Base-by-base conservation (phyloP, 2,797 vertebrate genomes). In the Aphelocoma californica region DNA sequence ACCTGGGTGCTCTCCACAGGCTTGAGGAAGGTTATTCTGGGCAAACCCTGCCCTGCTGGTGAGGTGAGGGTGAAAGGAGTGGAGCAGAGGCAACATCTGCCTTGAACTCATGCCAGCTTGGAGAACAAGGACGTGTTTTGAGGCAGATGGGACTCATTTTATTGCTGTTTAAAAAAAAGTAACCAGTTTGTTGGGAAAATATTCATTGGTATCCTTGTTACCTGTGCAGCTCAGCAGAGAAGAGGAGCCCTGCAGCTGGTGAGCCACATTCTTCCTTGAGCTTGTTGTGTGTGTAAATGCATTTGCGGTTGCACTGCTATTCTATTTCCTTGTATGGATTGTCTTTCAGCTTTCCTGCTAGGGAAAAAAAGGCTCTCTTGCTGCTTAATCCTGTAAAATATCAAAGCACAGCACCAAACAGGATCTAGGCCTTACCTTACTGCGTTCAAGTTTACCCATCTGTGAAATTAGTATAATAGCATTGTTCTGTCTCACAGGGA, bases 401-500 rank as follows among this genome's bases (percentile, higher is more conserved):
- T 69, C 73, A 88, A 90, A 93, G 64, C 77, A 64, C 80, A 77
- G 64, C 73, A 84, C 82, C 85, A 57, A 73, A 51, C 82, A 86
- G 88, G 53, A 96, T 96, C 70, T 56, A 82, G 70, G 56, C 83
- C 92, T 90, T 91, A 94, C 95, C 95, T 97, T 75, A 29, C 87
- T 79, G 60, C 11, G 28, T 91, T 88, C 66, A 73, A 61, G 80
- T 82, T 95, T 92, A 96, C 51, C 70, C 95, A 88, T 93, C 95
- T 96, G 95, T 96, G 96, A 97, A 97, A 97, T 97, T 95, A 94
- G 92, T 93, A 92, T 94, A 96, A 97, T 91, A 95, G 75, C 86
- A 88, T 77, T 95, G 95, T 94, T 97, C 95, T 95, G 94, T 90
- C 91, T 97, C 87, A 78, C 77, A 95, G 94, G 85, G 90, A 90